Evolutionary conservation across 2,797 vertebrate genomes (phyloP).

Genomic region (Semaprochilodus insignis): DNA sequence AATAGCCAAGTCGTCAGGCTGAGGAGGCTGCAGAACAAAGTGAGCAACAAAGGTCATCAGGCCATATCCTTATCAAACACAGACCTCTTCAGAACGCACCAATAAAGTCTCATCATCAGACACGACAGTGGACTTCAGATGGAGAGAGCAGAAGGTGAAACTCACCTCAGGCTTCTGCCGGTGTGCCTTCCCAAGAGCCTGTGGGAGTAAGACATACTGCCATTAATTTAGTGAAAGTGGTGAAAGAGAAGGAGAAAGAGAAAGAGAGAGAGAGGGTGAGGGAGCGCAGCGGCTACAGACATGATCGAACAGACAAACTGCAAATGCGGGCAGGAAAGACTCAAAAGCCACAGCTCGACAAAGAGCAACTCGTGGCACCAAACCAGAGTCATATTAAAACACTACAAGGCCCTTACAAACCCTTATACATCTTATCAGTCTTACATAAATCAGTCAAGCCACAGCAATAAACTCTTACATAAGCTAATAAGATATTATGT

Average conservation of each 20-base stretch:
- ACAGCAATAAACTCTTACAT: background rate
- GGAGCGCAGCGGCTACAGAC: background rate
- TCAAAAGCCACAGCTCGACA: background rate
- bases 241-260: background rate
- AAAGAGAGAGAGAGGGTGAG: background rate
- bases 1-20: slow-evolving; percentile 83
- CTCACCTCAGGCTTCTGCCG: slow-evolving; percentile 50
- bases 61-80: background rate
- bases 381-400: background rate
- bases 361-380: background rate
- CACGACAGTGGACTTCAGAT: background rate
- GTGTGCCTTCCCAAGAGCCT: slow-evolving; percentile 53
- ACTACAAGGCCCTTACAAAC: background rate
- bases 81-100: background rate
- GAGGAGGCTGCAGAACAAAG: slow-evolving; percentile 75
- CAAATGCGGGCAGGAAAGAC: background rate
- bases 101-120: background rate
- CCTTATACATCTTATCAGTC: background rate
- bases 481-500: too few species aligned
- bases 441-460: too few species aligned
- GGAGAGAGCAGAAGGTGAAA: background rate
- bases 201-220: background rate
- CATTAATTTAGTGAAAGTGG: background rate
- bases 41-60: background rate
- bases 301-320: background rate